phyloP scores from a whole-genome alignment of 2,797 vertebrate genomes.

The Arctocebus calabarensis region DNA sequence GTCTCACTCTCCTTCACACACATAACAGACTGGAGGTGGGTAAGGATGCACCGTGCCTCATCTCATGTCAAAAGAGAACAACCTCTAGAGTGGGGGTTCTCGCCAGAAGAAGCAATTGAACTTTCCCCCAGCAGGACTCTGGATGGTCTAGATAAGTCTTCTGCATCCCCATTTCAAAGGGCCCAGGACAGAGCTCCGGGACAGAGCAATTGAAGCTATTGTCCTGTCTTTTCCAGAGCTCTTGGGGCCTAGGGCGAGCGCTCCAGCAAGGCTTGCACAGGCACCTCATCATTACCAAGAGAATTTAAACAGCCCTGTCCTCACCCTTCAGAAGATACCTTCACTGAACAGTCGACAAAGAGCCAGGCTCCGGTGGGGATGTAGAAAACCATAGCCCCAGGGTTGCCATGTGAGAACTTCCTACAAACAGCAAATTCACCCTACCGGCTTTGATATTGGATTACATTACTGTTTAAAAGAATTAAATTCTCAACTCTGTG shows the following conservation, averaged over 20 bases:
- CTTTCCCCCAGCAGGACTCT: rapidly evolving
- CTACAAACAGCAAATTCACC: not conserved
- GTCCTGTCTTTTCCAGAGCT: not conserved
- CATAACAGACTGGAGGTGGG: not conserved
- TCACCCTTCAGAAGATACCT: not conserved
- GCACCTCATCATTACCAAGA: not conserved
- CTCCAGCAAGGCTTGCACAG: not conserved
- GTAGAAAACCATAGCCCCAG: not conserved
- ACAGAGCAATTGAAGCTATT: not conserved
- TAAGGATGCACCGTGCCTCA: not conserved
- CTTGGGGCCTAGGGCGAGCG: rapidly evolving
- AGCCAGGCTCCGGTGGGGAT: not conserved
- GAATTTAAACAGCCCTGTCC: not conserved
- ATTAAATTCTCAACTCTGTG: not conserved
- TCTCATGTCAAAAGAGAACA: not conserved
- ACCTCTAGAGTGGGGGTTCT: not conserved
- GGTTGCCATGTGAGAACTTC: not conserved
- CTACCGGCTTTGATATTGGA: not conserved
- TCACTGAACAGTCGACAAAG: not conserved
- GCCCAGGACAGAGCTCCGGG: not conserved
- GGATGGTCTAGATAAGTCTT: not conserved
- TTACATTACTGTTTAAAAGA: not conserved
- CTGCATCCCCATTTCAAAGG: not conserved
- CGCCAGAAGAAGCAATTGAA: rapidly evolving
- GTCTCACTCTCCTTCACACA: rapidly evolving